phyloP scores from a whole-genome alignment of 2,797 vertebrate genomes.

The Aeoliscus strigatus region DNA sequence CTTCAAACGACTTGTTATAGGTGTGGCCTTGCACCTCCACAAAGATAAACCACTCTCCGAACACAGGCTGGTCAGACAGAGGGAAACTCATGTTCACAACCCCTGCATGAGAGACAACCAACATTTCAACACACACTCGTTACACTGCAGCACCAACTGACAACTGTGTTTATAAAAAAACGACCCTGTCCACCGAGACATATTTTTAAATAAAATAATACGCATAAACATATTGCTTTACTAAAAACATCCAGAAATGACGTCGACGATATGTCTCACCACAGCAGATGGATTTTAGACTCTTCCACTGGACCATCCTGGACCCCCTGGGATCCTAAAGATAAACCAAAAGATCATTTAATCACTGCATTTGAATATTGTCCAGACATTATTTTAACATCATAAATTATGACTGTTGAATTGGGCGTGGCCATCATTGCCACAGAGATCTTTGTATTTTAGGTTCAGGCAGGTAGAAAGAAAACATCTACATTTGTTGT shows the following conservation, averaged over 20 bases:
- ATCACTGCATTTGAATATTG: not conserved
- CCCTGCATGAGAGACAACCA: slow-evolving; percentile 65
- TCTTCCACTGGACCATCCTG: slow-evolving; percentile 87
- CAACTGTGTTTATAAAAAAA: no score
- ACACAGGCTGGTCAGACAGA: slow-evolving; percentile 89
- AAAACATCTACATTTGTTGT: no score
- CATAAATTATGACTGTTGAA: not conserved
- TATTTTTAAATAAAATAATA: no score
- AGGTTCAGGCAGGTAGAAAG: slow-evolving; percentile 14
- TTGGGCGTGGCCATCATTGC: not conserved
- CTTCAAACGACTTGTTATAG: slow-evolving; percentile 91
- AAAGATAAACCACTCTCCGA: slow-evolving; percentile 90
- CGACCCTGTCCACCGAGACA: no score
- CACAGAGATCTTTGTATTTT: slow-evolving; percentile 5
- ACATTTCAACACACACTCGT: no score
- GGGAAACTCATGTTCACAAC: slow-evolving; percentile 89
- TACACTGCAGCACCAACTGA: no score
- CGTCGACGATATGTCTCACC: slow-evolving; percentile 72
- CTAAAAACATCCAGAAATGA: no score
- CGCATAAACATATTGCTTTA: no score
- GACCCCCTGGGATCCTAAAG: slow-evolving; percentile 88
- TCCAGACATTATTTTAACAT: not conserved
- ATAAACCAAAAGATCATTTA: slow-evolving; percentile 19
- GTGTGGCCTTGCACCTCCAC: slow-evolving; percentile 86
- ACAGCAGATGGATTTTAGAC: slow-evolving; percentile 81